phyloP scores from a whole-genome alignment of 2,888 invertebrate species.

The Tetragonula carbonaria region DNA sequence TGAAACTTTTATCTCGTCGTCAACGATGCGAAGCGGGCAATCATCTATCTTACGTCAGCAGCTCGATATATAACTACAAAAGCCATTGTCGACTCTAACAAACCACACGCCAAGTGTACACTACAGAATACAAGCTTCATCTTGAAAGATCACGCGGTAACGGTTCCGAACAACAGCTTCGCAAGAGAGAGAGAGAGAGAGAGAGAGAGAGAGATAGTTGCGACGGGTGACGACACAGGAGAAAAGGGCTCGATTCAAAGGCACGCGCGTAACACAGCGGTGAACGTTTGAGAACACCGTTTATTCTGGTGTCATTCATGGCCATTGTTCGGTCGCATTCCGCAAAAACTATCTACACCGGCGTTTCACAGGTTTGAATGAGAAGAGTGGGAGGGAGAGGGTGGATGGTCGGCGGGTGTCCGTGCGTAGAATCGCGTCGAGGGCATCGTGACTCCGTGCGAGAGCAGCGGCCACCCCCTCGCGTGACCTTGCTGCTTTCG shows the following conservation, averaged over 20 bases:
- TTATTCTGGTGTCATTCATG: slow-evolving; percentile 47
- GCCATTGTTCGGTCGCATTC: slow-evolving; percentile 38
- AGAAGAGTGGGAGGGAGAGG: slow-evolving; percentile 33
- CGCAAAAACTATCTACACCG: slow-evolving; percentile 56
- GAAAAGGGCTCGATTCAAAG: slow-evolving; percentile 29
- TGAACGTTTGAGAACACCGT: slow-evolving; percentile 41
- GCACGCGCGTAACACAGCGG: not conserved
- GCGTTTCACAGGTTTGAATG: slow-evolving; percentile 62
- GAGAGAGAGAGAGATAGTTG: not conserved
- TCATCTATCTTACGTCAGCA: not conserved
- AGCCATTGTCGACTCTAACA: not conserved
- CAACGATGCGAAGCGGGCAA: not conserved
- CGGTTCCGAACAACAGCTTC: not conserved
- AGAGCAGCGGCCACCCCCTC: slow-evolving; percentile 30
- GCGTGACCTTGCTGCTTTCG: slow-evolving; percentile 59
- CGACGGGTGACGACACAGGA: not conserved
- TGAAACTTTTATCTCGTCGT: not conserved
- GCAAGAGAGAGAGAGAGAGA: not conserved
- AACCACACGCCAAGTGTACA: not conserved
- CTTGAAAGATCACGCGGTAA: not conserved
- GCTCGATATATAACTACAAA: not conserved
- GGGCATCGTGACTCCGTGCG: slow-evolving; percentile 61
- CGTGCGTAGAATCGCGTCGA: slow-evolving; percentile 57
- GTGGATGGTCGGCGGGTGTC: slow-evolving; percentile 53
- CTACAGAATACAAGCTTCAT: not conserved